Base-by-base conservation (phyloP, 2,113 vertebrate genomes). In the Rhinoptilus africanus region DNA sequence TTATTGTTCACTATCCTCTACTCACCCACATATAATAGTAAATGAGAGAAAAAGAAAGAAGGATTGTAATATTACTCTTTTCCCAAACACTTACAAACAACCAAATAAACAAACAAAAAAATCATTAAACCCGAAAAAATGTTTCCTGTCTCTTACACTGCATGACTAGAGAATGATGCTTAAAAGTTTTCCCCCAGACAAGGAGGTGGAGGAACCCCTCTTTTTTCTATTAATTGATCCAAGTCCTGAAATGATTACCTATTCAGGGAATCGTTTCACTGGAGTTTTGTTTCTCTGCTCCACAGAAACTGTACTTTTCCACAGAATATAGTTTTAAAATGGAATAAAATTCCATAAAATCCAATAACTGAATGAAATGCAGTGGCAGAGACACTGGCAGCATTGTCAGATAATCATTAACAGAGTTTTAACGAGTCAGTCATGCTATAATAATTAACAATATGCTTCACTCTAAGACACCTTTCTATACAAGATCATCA, bases 1-100 rank as follows among this genome's bases (percentile, higher is more conserved):
- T 97, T 98, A 98, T 97, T 97, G 97, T 97, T 97, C 91, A 75
- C 80, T 96, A 92, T 97, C 92, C 93, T 64, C 74, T 75, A 74
- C 82, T 97, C 76, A 96, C 90, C 80, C 77, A 94, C 89, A 97
- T 92, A 93, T 92, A 97, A 97, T 87, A 75, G 90, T 53, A 97
- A 97, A 97, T 91, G 95, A 97, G 84, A 96, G 84, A 96, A 95
- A 96, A 67, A 94, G 76, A 93, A 88, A 87, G 78, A 95, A 79
- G 82, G 77, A 93, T 91, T 95, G 60, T 92, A 97, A 96, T 97
- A 95, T 95, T 79, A 64, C 54, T 96, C 78, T 96, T 93, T 93
- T 30, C 13, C n/a, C 30, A 71, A 96, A 95, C 63, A 80, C 64
- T 85, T 90, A 85, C 72, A 92, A 95, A 81, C 10, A 88, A 93